Base-by-base conservation (phyloP, 2,797 vertebrate genomes). In the Leptoclinus maculatus region DNA sequence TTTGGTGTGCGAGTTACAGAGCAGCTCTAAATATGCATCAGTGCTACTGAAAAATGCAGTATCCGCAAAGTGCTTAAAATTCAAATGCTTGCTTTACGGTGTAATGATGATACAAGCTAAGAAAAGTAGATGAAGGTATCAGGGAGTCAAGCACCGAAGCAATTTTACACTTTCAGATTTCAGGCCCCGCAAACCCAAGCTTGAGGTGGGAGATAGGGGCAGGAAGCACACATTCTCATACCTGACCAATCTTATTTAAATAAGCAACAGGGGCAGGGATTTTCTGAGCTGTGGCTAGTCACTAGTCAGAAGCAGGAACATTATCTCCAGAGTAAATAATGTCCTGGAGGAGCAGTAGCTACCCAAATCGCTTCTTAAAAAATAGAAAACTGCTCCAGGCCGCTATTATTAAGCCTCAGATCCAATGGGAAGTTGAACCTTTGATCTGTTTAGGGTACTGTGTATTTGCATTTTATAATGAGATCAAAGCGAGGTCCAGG, bases 401-500 rank as follows among this genome's bases (percentile, higher is more conserved):
- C 83, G 89, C 91, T 88, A 93, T 94, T 94, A 94, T 94, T 92
- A 94, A 93, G 87, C 92, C 75, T 92, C 89, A 92, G 87, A 90
- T 93, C 93, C 93, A 95, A 92, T 94, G 87, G 92, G 86, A 92
- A 93, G 91, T 89, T 93, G 87, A 94, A 95, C 93, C 95, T 95
- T 96, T 96, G 95, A 96, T 96, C 94, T 93, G 93, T 94, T 95
- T 93, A 95, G 92, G 93, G 87, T 95, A 83, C 86, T 90, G 91
- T 86, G 86, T 89, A 95, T 95, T 95, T 95, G 95, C 95, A 95
- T 95, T 94, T 94, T 93, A 95, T 95, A 95, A 96, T 95, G 93
- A 95, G 94, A 95, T 95, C 92, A 94, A 94, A 94, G 93, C 82
- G 58, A 92, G 89, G 93, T 94, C 91, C 89, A 87, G 86, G 92